Percentiles rank a stretch among this genome's conserved stretches.
These are phyloP conservation scores for Nemoura dubitans DNA, from an alignment of 2,888 invertebrate genomes.

Conservation along the genomic window DNA sequence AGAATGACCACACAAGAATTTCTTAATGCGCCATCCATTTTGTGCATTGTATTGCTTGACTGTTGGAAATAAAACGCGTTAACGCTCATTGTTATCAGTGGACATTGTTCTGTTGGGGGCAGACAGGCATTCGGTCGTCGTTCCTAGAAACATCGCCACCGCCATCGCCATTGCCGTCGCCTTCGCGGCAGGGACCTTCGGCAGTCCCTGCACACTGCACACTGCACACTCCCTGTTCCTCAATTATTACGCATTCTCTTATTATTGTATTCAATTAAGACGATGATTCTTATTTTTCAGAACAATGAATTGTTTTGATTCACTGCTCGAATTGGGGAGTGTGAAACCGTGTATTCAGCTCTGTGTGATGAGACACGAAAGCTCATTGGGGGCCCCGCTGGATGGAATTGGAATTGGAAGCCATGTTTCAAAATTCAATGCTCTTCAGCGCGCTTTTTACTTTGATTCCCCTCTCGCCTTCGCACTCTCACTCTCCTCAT, in stretches of 20 bases:
- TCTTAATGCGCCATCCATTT: conserved; percentile 15
- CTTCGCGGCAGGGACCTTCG: background rate
- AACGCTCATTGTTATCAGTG: conserved; percentile 15
- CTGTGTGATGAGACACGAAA: background rate
- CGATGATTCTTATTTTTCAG: conserved; percentile 42
- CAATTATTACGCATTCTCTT: conserved; percentile 42
- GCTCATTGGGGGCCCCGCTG: background rate
- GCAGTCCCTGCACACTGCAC: background rate
- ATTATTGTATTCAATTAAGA: conserved; percentile 42
- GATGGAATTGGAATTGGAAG: background rate
- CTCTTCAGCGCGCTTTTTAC: conserved; percentile 10
- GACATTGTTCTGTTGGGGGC: conserved; percentile 13
- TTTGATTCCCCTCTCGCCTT: background rate
- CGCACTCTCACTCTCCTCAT: background rate
- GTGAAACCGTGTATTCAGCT: conserved; percentile 13
- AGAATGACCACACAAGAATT: conserved; percentile 14
- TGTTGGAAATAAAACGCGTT: conserved; percentile 32
- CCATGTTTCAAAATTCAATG: conserved; percentile 28
- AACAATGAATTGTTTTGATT: conserved; percentile 42
- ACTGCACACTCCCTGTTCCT: background rate
- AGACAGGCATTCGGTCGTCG: background rate
- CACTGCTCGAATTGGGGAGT: conserved; percentile 31
- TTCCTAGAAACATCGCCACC: conserved; percentile 18
- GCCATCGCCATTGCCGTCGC: no score
- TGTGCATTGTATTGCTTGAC: conserved; percentile 30